Conservation (phyloP, 2,113 vertebrate genomes). For the Haemorhous mexicanus region DNA sequence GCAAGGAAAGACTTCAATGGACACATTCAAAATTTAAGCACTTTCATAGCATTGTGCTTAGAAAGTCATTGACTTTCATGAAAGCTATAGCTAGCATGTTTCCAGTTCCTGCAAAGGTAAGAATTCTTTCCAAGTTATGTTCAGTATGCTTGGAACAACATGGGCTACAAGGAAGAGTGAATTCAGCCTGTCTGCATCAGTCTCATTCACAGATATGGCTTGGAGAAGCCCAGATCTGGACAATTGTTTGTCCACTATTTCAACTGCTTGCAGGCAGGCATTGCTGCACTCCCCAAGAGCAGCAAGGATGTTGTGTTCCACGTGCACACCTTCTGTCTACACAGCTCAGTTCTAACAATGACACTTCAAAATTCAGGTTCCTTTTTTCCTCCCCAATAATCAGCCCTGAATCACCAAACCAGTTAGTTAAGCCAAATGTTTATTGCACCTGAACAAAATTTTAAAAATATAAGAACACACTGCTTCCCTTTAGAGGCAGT, state of each 20-base stretch:
- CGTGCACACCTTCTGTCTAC: rapidly evolving
- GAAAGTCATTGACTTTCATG: background rate
- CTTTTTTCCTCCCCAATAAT: background rate
- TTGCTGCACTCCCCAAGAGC: background rate
- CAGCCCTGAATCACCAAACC: background rate
- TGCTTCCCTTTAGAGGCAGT: background rate
- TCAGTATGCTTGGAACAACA: background rate
- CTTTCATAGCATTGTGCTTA: background rate
- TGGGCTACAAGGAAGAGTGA: background rate
- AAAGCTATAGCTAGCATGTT: background rate
- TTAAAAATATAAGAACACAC: background rate
- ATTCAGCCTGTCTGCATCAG: background rate
- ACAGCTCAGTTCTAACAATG: background rate
- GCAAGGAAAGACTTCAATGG: background rate
- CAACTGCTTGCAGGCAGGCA: background rate
- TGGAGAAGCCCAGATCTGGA: background rate
- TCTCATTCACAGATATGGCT: background rate
- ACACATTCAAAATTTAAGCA: slow-evolving; percentile 1
- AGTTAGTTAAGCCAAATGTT: background rate
- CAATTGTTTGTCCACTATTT: background rate
- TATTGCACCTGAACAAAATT: background rate
- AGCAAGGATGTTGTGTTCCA: background rate
- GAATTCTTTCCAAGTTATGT: background rate
- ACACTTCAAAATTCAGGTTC: background rate
- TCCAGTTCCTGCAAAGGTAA: background rate